Base-by-base conservation (phyloP, 2,888 invertebrate species). In the Odontothrips loti region DNA sequence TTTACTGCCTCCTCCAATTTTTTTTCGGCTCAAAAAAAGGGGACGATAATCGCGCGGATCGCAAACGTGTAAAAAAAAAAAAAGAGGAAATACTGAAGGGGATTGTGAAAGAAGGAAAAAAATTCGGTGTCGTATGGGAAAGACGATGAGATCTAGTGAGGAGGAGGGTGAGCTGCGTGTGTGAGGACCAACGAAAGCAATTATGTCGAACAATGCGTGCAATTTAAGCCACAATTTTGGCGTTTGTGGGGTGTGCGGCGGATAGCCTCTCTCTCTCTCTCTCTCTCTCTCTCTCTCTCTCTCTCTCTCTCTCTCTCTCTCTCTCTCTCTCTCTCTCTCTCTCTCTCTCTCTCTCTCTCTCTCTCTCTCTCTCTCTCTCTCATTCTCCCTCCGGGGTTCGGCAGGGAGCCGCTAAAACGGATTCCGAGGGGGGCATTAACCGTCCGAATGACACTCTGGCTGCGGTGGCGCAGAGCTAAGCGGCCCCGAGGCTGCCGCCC, bases 191-290 rank as follows among this genome's bases (percentile, higher is more conserved):
- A 27, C 68, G 68, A 75, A 75, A 75, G 68, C 68, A 75, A 75
- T 75, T 75, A 75, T 75, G 68, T 75, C 68, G 68, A 75, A 75
- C 68, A 75, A 75, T 75, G 27, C 68, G 68, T 23, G 68, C 68
- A 75, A 75, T 75, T 75, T 75, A 75, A 75, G 68, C 68, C 68
- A 75, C 68, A 75, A 75, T 75, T 75, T 75, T 75, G 23, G 68
- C 68, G 27, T 75, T 75, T 75, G 68, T 27, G 68, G 68, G 23
- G 27, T 12, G 68, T 4, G 68, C 23, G 68, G 27, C 27, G 68
- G 23, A 23, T 1, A 20, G 23, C 68, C 23, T 51, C 51, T 51
- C 20, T 51, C 20, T 12, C 51, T 51, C 51, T 20, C 51, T 51
- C 51, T 51, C 51, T 51, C 51, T 6, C 51, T 51, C 51, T 10